Evolutionary conservation across 2,888 invertebrate species (phyloP), one percentile per base, ranked within the genome.

Genomic region (Agrochola macilenta): DNA sequence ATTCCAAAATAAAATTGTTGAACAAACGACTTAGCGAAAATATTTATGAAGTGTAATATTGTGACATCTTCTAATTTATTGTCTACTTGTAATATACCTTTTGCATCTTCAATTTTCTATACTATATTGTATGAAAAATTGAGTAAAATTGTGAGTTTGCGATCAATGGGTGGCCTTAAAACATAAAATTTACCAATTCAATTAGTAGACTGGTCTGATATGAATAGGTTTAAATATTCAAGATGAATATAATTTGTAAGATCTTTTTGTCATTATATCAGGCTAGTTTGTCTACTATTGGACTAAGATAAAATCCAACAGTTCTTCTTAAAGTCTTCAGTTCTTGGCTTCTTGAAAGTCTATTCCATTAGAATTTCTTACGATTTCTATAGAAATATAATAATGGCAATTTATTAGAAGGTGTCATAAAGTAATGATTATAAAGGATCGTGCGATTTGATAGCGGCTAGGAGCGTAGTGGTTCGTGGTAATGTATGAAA

Each of bases 391-490:
- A 86, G 73, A 60, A 61, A 64, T 75, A 72, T 65, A 39, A 63
- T 68, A 66, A 63, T 75, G 81, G 54, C 74, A 61, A 85, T 85
- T 68, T 58, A 85, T 87, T 84, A 84, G 83, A 81, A 84, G 87
- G 76, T 85, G 84, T 78, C 82, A 82, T 81, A 69, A 76, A 71
- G 68, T 79, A 81, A 82, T 82, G 66, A 76, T 83, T 77, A 75
- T 76, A 83, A 88, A 83, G 86, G 87, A 86, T 89, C 89, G 89
- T 84, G 89, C 85, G 89, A 84, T 90, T 90, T 87, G 88, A 87
- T 91, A 91, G 90, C 82, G 88, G 90, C 89, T 91, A 91, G 91
- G 86, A 85, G 82, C 79, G 89, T 91, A 91, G 91, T 86, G 86
- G 85, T 88, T 87, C 83, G 80, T 88, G 87, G 88, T 89, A 78